Base-by-base conservation (phyloP, 2,888 invertebrate species). In the Synanthedon myopaeformis region DNA sequence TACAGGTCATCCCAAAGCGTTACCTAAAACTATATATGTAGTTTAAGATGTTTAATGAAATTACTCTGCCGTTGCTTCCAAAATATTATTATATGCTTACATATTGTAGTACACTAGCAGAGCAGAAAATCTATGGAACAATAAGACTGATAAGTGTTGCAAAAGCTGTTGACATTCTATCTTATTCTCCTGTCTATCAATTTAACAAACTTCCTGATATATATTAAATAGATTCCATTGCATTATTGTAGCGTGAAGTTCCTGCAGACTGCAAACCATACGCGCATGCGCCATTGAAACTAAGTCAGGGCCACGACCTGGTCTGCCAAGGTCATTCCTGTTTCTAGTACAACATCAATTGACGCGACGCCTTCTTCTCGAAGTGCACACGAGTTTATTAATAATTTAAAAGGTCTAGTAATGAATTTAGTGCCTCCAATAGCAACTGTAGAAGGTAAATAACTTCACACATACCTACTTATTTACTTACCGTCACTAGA, bases 291-390 rank as follows among this genome's bases (percentile, higher is more conserved):
- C 58, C 51, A 23, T 51, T 8, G 48, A 59, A 84, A 72, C 56
- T 76, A 59, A 84, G 86, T 84, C 86, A 85, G 72, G 86, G 84
- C 72, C 81, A 76, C 66, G 76, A 74, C 78, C 62, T 57, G 53
- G 53, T 53, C 45, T 56, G 52, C 70, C 85, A 87, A 87, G 86
- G 86, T 86, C 83, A 77, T 45, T 61, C 60, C 64, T 83, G 83
- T 86, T 85, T 82, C 58, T 57, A 55, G 55, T 57, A 57, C 63
- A 60, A 61, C 67, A 70, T 65, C 70, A 71, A 63, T 73, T 59
- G 59, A 28, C 56, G 19, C 12, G 13, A 14, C 23, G 12, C 45
- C 45, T 14, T 19, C 17, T 49, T 13, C 5, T 49, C 10, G 49
- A 17, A 49, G 49, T 3, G 17, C 12, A 49, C 17, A 10, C 49